Percentiles rank a stretch among this genome's conserved stretches.
Evolutionary conservation across 2,113 vertebrate genomes (phyloP).

Genomic region (Gulo gulo): DNA sequence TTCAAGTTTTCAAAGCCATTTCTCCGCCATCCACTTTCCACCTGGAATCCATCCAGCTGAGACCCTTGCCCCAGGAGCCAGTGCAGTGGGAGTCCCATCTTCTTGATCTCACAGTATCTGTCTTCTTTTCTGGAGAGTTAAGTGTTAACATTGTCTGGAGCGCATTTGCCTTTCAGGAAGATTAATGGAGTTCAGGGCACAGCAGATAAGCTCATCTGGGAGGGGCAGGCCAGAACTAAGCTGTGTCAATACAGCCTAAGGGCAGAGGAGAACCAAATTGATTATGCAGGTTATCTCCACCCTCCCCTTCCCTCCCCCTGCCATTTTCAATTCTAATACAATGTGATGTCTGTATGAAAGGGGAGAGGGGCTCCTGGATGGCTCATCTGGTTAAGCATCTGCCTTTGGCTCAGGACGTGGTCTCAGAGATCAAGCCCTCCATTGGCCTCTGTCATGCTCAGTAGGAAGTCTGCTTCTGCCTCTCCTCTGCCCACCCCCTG

Average conservation of each 20-base stretch:
- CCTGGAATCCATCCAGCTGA: slow-evolving; percentile 49
- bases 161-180: slow-evolving; percentile 75
- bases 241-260: slow-evolving; percentile 57
- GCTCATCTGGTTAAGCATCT: neutral
- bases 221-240: slow-evolving; percentile 28
- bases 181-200: slow-evolving; percentile 63
- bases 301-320: neutral
- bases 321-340: slow-evolving; percentile 36
- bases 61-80: slow-evolving; percentile 34
- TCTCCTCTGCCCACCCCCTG: neutral
- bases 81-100: slow-evolving; percentile 4
- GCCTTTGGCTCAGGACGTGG: neutral
- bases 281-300: slow-evolving; percentile 34
- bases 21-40: neutral
- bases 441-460: neutral
- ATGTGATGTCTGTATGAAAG: slow-evolving; percentile 30
- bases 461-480: neutral
- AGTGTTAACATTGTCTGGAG: slow-evolving; percentile 66
- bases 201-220: slow-evolving; percentile 66
- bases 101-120: slow-evolving; percentile 31
- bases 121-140: slow-evolving; percentile 60
- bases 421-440: neutral
- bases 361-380: neutral
- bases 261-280: slow-evolving; percentile 44
- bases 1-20: neutral